Evolutionary conservation across 2,113 vertebrate genomes (phyloP), one percentile per base, ranked within the genome.

Genomic region (Mola mola): DNA sequence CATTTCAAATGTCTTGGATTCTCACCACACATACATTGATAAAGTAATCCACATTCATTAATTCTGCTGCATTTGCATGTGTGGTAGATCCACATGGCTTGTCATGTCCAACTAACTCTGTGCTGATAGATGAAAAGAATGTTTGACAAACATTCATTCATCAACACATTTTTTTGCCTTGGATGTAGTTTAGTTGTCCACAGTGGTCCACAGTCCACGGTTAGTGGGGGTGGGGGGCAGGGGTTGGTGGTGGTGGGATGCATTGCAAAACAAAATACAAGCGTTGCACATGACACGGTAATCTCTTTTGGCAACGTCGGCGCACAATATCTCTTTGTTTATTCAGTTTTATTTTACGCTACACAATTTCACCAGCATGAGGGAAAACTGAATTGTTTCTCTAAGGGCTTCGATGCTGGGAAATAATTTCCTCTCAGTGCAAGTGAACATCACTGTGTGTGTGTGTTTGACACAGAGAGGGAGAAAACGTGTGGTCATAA

Each of bases 361-460:
- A 72, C 57, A 64, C 62, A 66, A 56, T 64, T 52, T 47, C 71
- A 80, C 42, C 56, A 70, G 56, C 38, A 65, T 68, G 52, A 77
- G 55, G 49, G 43, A 73, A 76, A 78, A 66, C 64, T 66, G 44
- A 46, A 43, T 58, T 63, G 72, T 71, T 67, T 50, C 71, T 70
- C 53, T 25, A 61, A 79, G 81, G 60, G 66, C 59, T 66, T 56
- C 21, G 4, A 52, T 67, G 52, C 74, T 79, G 47, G 74, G 74
- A 83, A 82, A 80, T 56, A 15, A 75, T 84, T 82, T 87, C 65
- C 70, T 85, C 49, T 64, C 49, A 66, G 69, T 28, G 68, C 49
- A 72, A 72, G 20, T 67, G 29, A 74, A 63, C 63, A 75, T 75
- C 70, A 15, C 36, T 58, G 58, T 58, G 16, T 67, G 66, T 51